Conservation (phyloP, 2,888 invertebrate genomes). For the Neoitamus cyanurus region DNA sequence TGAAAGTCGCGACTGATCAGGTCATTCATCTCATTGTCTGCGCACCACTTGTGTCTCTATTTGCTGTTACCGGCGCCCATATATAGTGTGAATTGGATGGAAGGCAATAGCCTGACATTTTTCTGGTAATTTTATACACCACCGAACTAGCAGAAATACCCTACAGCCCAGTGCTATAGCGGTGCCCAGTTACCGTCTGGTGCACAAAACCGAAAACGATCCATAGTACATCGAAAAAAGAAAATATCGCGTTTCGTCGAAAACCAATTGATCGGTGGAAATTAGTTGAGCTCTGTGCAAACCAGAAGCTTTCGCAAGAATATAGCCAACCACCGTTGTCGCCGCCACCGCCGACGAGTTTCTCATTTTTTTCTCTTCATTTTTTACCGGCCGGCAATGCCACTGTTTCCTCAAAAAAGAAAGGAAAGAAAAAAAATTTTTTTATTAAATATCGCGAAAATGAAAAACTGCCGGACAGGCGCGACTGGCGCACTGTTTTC, state of each 20-base stretch:
- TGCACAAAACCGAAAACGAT: conserved; percentile 33
- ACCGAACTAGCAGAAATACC: not conserved
- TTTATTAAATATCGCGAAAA: not conserved
- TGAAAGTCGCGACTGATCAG: conserved; percentile 13
- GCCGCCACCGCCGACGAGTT: not conserved
- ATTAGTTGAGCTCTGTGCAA: not conserved
- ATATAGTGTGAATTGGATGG: not conserved
- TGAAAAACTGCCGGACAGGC: not conserved
- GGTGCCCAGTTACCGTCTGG: conserved; percentile 23
- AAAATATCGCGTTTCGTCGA: conserved; percentile 32
- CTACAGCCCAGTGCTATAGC: not conserved
- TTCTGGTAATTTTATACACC: conserved; percentile 25
- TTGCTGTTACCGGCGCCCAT: not conserved
- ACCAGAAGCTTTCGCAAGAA: not conserved
- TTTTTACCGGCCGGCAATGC: not conserved
- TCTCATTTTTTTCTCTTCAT: not conserved
- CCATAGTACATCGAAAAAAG: not conserved
- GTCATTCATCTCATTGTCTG: conserved; percentile 30
- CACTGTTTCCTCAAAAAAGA: not conserved
- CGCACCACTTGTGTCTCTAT: not conserved
- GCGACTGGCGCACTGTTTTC: not conserved
- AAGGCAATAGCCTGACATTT: not conserved
- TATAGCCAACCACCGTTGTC: not conserved
- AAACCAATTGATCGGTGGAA: conserved; percentile 17
- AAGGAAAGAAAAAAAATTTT: not conserved